Conservation (phyloP, 1,140 invertebrate species). For the Vanessa atalanta region DNA sequence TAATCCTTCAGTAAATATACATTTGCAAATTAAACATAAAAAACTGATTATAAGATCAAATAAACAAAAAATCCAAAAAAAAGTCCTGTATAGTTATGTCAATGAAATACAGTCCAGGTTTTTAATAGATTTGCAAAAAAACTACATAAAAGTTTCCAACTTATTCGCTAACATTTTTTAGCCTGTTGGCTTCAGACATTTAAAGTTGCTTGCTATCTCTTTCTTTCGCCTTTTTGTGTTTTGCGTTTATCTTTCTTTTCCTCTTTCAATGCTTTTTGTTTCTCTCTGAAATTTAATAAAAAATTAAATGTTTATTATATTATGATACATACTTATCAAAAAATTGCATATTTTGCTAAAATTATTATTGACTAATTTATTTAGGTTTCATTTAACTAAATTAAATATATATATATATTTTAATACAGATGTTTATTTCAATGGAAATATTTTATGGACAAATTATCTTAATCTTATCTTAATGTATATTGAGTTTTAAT, state of each 20-base stretch:
- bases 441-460: too few relatives aligned
- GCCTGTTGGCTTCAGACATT: constrained; percentile 22
- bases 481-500: too few relatives aligned
- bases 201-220: constrained; percentile 88
- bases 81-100: background rate
- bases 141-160: background rate
- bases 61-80: background rate
- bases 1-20: background rate
- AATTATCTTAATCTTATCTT: too few relatives aligned
- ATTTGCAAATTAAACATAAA: background rate
- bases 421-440: too few relatives aligned
- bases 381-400: too few relatives aligned
- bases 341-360: too few relatives aligned
- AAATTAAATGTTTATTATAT: background rate
- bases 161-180: constrained; percentile 6
- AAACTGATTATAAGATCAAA: background rate
- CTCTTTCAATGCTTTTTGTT: constrained; percentile 91
- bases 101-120: background rate
- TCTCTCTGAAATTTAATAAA: constrained; percentile 82
- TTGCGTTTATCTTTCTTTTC: constrained; percentile 94
- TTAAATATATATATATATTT: too few relatives aligned
- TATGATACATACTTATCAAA: too few relatives aligned
- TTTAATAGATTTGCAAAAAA: background rate
- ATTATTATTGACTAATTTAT: too few relatives aligned
- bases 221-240: constrained; percentile 91